Evolutionary conservation across 1,140 invertebrate genomes (phyloP).

Genomic region (Phymastichus coffea): DNA sequence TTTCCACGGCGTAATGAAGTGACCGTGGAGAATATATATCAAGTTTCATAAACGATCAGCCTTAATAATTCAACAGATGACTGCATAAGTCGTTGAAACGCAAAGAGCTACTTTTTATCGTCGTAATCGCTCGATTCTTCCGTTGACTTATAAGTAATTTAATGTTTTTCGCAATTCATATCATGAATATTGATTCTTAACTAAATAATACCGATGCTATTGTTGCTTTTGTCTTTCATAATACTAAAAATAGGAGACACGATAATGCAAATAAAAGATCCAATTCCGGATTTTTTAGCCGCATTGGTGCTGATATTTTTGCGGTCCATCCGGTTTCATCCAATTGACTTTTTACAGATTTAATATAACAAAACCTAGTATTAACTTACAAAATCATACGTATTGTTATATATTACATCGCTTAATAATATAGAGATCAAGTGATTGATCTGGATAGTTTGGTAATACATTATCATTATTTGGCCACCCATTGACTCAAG

Average conservation of each 20-base stretch:
- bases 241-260: no score
- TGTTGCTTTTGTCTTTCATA: constrained; percentile 4
- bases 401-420: constrained; percentile 49
- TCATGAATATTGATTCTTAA: no score
- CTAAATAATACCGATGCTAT: constrained; percentile 7
- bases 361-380: background rate
- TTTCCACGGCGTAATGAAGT: no score
- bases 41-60: constrained; percentile 1
- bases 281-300: background rate
- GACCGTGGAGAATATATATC: no score
- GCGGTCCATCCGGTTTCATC: constrained; percentile 36
- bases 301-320: background rate
- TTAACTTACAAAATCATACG: background rate
- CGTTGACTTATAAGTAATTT: no score
- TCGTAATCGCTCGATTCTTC: no score
- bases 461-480: constrained; percentile 42
- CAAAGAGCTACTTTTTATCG: background rate
- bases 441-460: constrained; percentile 49
- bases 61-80: constrained; percentile 5
- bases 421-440: no score
- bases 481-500: background rate
- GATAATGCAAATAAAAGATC: background rate
- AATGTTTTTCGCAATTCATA: no score
- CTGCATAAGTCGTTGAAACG: background rate
- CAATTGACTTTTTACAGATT: no score